Evolutionary conservation across 1,140 invertebrate genomes (phyloP).

Genomic region (Tribolium castaneum): DNA sequence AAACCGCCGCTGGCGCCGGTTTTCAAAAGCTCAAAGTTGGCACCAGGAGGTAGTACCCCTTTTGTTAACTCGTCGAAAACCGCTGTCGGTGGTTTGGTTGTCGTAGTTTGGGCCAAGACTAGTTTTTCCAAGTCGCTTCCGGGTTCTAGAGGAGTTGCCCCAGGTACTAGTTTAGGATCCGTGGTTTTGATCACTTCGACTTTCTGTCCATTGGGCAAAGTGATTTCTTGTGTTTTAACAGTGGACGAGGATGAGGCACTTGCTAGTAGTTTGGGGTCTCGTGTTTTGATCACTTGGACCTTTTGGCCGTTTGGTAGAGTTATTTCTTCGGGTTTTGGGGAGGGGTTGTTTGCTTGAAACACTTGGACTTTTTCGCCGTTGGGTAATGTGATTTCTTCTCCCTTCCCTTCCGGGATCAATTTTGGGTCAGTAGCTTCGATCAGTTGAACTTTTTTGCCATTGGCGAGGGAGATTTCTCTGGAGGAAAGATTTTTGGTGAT

Average conservation of each 20-base stretch:
- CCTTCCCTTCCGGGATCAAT: constrained; percentile 68
- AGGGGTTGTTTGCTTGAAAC: constrained; percentile 72
- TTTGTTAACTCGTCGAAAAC: constrained; percentile 81
- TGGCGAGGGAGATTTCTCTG: constrained; percentile 76
- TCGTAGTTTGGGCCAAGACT: constrained; percentile 62
- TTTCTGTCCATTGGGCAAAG: constrained; percentile 78
- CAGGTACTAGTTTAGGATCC: constrained; percentile 71
- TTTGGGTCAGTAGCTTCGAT: constrained; percentile 75
- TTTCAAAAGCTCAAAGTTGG: constrained; percentile 80
- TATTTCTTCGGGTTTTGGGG: constrained; percentile 58
- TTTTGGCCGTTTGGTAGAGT: constrained; percentile 79
- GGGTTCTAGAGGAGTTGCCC: constrained; percentile 55
- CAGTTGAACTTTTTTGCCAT: constrained; percentile 80
- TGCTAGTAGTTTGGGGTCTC: constrained; percentile 71
- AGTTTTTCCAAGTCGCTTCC: constrained; percentile 58
- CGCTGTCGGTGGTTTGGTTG: constrained; percentile 68
- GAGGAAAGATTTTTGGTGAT: constrained; percentile 77
- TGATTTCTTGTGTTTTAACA: constrained; percentile 68
- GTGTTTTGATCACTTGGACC: constrained; percentile 76
- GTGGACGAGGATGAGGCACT: constrained; percentile 51
- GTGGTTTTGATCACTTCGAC: constrained; percentile 76
- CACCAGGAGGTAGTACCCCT: constrained; percentile 79
- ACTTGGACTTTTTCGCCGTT: constrained; percentile 81
- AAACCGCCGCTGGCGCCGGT: constrained; percentile 77
- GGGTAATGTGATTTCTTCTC: constrained; percentile 73